Evolutionary conservation across 2,888 invertebrate species (phyloP).

Genomic region (Hyposoter dolosus): DNA sequence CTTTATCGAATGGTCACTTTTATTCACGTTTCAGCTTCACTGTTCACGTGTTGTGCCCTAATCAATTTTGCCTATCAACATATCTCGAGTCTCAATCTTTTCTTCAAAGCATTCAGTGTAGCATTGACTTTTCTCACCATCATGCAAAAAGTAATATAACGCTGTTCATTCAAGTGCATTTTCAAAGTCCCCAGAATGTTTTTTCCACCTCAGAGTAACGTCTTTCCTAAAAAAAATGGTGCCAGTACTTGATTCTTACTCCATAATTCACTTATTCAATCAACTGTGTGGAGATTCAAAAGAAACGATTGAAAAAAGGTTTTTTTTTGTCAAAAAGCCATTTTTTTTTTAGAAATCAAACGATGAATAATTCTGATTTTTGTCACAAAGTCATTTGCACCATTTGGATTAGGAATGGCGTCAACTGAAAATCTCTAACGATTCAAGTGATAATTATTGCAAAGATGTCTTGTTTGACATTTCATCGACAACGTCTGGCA

Average conservation of each 20-base stretch:
- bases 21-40: slow-evolving; percentile 3
- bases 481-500: slow-evolving; percentile 45
- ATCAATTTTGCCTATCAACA: slow-evolving; percentile 42
- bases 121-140: slow-evolving; percentile 34
- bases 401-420: neutral
- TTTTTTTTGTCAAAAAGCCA: too few species aligned
- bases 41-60: slow-evolving; percentile 11
- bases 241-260: neutral
- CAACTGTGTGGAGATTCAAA: too few species aligned
- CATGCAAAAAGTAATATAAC: slow-evolving; percentile 41
- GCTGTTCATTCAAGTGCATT: neutral
- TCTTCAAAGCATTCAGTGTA: slow-evolving; percentile 46
- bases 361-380: neutral
- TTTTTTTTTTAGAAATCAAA: neutral
- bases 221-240: neutral
- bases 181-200: neutral
- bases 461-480: slow-evolving; percentile 45
- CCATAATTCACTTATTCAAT: too few species aligned
- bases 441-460: neutral
- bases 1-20: slow-evolving; percentile 16
- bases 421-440: neutral
- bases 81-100: slow-evolving; percentile 29
- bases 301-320: neutral
- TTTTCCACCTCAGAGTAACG: neutral
- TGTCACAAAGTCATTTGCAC: neutral